phyloP scores from a whole-genome alignment of 92 coral and sea anemone species.

The Nematostella vectensis region DNA sequence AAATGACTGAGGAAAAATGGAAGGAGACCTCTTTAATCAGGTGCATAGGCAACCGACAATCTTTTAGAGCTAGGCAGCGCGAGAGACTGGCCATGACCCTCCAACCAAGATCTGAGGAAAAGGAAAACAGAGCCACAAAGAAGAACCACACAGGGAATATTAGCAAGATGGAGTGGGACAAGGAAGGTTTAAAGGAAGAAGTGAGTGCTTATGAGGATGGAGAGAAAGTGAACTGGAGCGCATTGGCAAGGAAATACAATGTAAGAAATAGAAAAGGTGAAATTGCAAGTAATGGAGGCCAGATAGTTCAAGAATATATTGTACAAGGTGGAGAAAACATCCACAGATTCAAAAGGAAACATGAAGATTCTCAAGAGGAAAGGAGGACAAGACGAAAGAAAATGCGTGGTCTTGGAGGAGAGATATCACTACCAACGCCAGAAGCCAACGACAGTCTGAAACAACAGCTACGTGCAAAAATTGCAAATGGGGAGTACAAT shows the following conservation, averaged over 20 bases:
- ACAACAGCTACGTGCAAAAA: slow-evolving; percentile 4
- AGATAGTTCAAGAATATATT: slow-evolving; percentile 12
- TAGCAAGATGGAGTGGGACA: slow-evolving; percentile 3
- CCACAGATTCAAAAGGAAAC: slow-evolving; percentile 2
- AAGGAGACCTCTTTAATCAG: slow-evolving; percentile 14
- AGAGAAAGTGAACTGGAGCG: slow-evolving; percentile 24
- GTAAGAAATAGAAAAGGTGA: slow-evolving; percentile 48
- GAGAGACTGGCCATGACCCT: slow-evolving; percentile 7
- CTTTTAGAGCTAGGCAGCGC: slow-evolving; percentile 4
- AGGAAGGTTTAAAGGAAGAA: slow-evolving; percentile 16
- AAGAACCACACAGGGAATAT: slow-evolving; percentile 5
- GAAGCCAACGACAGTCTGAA: slow-evolving; percentile 19
- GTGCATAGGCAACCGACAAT: slow-evolving; percentile 14
- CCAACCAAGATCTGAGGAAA: neutral
- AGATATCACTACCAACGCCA: slow-evolving; percentile 19
- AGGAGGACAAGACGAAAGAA: slow-evolving; percentile 10
- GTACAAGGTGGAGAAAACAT: slow-evolving; percentile 6
- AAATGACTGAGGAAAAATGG: slow-evolving; percentile 16
- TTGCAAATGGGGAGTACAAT: slow-evolving; percentile 16
- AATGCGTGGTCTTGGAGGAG: slow-evolving; percentile 23
- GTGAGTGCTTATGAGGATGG: slow-evolving; percentile 47
- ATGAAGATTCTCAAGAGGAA: slow-evolving; percentile 1
- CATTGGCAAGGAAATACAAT: slow-evolving; percentile 11
- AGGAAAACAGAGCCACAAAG: neutral
- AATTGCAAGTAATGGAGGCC: slow-evolving; percentile 29